phyloP scores from a whole-genome alignment of 2,888 invertebrate species.

The Griposia aprilina region DNA sequence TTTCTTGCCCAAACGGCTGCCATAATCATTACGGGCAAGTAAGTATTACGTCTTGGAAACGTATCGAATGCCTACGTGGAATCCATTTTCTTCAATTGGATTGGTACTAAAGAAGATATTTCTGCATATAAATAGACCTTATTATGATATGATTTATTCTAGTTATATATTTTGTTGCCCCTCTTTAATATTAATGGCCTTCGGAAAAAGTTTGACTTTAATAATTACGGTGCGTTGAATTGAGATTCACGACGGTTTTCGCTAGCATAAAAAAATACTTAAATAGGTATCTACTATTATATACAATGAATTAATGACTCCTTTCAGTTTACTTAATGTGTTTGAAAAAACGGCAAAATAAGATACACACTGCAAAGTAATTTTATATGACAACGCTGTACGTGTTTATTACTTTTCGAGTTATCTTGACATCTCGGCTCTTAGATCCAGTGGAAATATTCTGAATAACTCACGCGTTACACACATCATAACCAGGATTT shows the following conservation, averaged over 20 bases:
- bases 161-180: slow-evolving; percentile 30
- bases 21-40: slow-evolving; percentile 84
- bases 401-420: slow-evolving; percentile 61
- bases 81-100: slow-evolving; percentile 71
- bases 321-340: slow-evolving; percentile 29
- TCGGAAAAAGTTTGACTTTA: slow-evolving; percentile 27
- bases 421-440: slow-evolving; percentile 46
- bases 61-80: slow-evolving; percentile 70
- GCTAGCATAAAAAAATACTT: slow-evolving; percentile 16
- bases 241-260: slow-evolving; percentile 1
- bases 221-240: slow-evolving; percentile 15
- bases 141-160: slow-evolving; percentile 56
- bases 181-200: slow-evolving; percentile 11
- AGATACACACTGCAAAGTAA: slow-evolving; percentile 36
- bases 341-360: slow-evolving; percentile 15
- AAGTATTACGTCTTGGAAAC: slow-evolving; percentile 65
- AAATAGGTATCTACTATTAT: slow-evolving; percentile 2
- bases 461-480: slow-evolving; percentile 69
- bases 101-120: slow-evolving; percentile 64
- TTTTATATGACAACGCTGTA: slow-evolving; percentile 38
- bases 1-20: slow-evolving; percentile 80
- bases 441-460: slow-evolving; percentile 64
- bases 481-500: slow-evolving; percentile 68
- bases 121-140: slow-evolving; percentile 59
- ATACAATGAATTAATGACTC: slow-evolving; percentile 22